Evolutionary conservation across 2,113 vertebrate genomes (phyloP), one percentile per base, ranked within the genome.

Genomic region (Nibea coibor): DNA sequence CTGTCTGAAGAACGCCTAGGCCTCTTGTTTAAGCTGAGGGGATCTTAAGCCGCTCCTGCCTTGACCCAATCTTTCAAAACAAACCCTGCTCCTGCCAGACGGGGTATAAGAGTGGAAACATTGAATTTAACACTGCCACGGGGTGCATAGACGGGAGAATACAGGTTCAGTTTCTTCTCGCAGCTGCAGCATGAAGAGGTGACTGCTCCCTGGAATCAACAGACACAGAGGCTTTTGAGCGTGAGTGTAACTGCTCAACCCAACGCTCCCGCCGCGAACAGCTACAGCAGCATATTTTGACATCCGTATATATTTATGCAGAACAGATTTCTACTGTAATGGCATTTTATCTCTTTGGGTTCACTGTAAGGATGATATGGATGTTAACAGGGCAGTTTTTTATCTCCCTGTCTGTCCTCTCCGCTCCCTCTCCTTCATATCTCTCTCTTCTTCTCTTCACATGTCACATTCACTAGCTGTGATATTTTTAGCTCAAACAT

Each of bases 21-120:
- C 53, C 69, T 26, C 83, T 67, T 89, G 72, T 88, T 91, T 80
- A 87, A 86, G 67, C 54, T 47, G 84, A 71, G 66, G 47, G 35
- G 81, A 83, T 88, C 77, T 85, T 78, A 78, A 85, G 80, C 62
- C 26, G 47, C 82, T 78, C 61, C 74, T 61, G 72, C 82, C 74
- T 63, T 85, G 84, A 88, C 86, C 84, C 80, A 75, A 26, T 84
- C 74, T 77, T 80, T 90, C 70, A 83, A 84, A 90, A 81, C 73
- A 85, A 87, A 75, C 71, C 35, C 12, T 1, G 62, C 67, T 87
- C 61, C 71, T 65, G 70, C 78, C 65, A 84, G 82, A 77, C 62
- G 35, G 87, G 69, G 56, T 83, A 42, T 73, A 57, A 75, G 72
- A 89, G 87, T 63, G 45, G 75, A 86, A 90, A 90, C 69, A 83